These are phyloP conservation scores for cat (Felis catus) DNA, from an alignment of 2,113 vertebrate species.

Conservation along the genomic window DNA sequence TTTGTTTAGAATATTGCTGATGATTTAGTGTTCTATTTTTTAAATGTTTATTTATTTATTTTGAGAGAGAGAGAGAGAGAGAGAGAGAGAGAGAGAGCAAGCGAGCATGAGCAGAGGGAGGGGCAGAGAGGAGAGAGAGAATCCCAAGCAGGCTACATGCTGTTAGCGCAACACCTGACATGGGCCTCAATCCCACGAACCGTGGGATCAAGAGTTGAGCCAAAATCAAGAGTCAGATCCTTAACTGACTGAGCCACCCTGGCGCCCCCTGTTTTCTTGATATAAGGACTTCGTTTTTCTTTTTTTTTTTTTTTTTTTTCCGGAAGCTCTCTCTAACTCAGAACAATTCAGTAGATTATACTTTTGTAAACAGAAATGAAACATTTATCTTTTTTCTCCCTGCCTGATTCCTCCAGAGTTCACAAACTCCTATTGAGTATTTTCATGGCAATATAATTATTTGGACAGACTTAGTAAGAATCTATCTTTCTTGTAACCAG, in stretches of 20 bases:
- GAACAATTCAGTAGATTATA: not conserved
- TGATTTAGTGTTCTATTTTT: not conserved
- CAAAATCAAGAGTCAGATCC: too few species aligned
- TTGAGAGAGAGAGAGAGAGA: too few species aligned
- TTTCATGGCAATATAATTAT: not conserved
- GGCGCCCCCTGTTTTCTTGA: not conserved
- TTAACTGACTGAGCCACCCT: too few species aligned
- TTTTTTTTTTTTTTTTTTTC: not conserved
- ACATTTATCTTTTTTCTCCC: not conserved
- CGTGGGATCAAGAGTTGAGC: too few species aligned
- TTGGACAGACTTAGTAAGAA: not conserved
- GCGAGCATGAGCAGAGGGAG: too few species aligned
- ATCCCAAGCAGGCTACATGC: too few species aligned
- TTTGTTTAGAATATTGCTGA: not conserved
- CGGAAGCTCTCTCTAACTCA: not conserved
- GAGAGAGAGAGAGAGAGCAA: too few species aligned
- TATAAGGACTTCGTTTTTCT: not conserved
- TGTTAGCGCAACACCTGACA: too few species aligned
- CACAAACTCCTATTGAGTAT: not conserved
- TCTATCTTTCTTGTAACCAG: not conserved
- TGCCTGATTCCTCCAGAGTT: not conserved
- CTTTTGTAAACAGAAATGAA: not conserved
- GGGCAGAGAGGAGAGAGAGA: too few species aligned
- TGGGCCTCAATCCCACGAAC: too few species aligned
- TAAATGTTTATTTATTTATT: too few species aligned